These are phyloP conservation scores for Indicator indicator DNA, from an alignment of 2,113 vertebrate genomes.

Conservation along the genomic window DNA sequence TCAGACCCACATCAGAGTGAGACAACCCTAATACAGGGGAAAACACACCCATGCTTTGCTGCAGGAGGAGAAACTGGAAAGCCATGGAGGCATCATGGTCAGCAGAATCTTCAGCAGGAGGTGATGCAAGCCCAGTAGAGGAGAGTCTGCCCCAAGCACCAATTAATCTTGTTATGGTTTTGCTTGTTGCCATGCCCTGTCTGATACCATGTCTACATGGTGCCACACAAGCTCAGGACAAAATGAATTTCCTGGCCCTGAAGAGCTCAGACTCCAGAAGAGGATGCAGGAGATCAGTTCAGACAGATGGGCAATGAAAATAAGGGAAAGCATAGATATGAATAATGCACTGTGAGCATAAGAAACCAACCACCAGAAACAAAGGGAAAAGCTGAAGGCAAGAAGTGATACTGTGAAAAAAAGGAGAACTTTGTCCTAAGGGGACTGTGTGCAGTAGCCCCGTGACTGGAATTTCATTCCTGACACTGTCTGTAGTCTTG, in stretches of 20 bases:
- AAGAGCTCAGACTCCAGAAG: not conserved
- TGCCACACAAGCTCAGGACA: not conserved
- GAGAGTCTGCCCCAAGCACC: not conserved
- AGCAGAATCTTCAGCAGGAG: not conserved
- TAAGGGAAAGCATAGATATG: not conserved
- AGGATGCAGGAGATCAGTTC: not conserved
- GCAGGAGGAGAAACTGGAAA: not conserved
- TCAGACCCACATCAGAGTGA: not conserved
- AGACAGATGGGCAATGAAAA: not conserved
- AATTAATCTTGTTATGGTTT: not conserved
- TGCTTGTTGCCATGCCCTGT: not conserved
- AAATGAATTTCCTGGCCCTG: not conserved
- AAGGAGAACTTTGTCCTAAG: not conserved
- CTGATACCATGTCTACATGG: not conserved
- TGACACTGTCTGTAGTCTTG: slow-evolving; percentile 12
- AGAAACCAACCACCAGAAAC: not conserved
- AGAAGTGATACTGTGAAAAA: not conserved
- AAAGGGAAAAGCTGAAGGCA: not conserved
- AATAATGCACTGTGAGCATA: not conserved
- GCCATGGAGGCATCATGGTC: not conserved
- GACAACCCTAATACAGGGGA: not conserved
- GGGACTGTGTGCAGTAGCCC: fast-evolving
- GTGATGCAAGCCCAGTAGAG: not conserved
- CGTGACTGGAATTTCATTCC: not conserved
- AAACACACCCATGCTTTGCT: fast-evolving